Percentiles rank a stretch among this genome's conserved stretches.
Conservation (phyloP, 1,140 invertebrate genomes). For the Drosophila hydei region DNA sequence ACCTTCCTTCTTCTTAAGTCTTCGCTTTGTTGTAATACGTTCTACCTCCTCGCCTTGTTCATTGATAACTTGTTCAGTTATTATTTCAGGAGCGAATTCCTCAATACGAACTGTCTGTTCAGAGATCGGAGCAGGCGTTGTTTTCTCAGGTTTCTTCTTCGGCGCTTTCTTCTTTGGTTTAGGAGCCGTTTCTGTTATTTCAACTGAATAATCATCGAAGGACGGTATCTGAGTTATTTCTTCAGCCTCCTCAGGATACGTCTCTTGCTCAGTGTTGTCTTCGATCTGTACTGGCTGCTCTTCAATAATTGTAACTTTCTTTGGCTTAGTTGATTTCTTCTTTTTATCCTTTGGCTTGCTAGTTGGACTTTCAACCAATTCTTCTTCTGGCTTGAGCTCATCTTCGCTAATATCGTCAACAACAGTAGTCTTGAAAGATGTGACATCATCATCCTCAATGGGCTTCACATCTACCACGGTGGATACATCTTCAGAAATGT, state of each 20-base stretch:
- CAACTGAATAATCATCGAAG: constrained; percentile 40
- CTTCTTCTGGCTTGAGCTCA: constrained; percentile 21
- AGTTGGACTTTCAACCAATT: constrained; percentile 8
- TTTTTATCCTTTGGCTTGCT: constrained; percentile 61
- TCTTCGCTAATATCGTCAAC: constrained; percentile 44
- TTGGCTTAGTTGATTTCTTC: constrained; percentile 77
- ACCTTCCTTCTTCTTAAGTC: constrained; percentile 67
- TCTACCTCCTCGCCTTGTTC: constrained; percentile 77
- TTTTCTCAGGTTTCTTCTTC: constrained; percentile 33
- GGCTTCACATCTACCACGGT: not conserved
- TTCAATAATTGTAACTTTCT: constrained; percentile 59
- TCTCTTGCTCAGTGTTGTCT: constrained; percentile 10
- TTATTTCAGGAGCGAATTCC: constrained; percentile 73
- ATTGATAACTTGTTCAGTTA: constrained; percentile 65
- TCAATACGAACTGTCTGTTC: constrained; percentile 71
- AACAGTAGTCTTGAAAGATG: constrained; percentile 59
- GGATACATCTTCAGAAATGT: constrained; percentile 52
- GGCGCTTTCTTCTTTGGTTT: constrained; percentile 67
- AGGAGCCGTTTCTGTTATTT: constrained; percentile 36
- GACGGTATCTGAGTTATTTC: constrained; percentile 30
- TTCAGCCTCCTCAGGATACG: constrained; percentile 18
- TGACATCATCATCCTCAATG: constrained; percentile 28
- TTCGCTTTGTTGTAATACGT: constrained; percentile 69
- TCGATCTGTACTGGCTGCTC: constrained; percentile 6
- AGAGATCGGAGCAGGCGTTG: constrained; percentile 10